A percentile compares a stretch with the other conserved stretches of the same genome.
Conservation (phyloP, 2,797 vertebrate genomes). For the Sarcophilus harrisii region DNA sequence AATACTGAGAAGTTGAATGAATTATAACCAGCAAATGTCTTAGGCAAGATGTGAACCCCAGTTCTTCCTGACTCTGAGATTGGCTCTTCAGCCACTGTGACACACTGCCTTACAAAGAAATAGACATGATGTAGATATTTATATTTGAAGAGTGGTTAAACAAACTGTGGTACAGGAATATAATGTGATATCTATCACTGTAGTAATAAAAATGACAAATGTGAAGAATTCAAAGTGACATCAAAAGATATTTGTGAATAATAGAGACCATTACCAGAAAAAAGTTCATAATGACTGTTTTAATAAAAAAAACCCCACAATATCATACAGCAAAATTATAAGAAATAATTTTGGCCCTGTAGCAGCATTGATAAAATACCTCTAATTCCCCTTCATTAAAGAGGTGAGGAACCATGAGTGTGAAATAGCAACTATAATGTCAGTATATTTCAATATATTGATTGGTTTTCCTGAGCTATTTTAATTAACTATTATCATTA, state of each 20-base stretch:
- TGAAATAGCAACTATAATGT: neutral
- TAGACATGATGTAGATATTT: neutral
- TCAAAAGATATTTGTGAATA: neutral
- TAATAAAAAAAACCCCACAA: neutral
- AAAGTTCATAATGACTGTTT: neutral
- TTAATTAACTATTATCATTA: neutral
- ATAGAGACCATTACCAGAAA: neutral
- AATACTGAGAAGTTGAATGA: neutral
- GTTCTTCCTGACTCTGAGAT: neutral
- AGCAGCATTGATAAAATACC: neutral
- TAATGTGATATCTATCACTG: neutral
- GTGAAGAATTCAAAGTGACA: neutral
- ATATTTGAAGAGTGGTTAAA: neutral
- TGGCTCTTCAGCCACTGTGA: neutral
- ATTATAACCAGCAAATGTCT: neutral
- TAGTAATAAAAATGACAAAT: neutral
- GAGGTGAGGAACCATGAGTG: neutral
- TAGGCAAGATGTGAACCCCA: neutral
- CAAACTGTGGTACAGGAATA: neutral
- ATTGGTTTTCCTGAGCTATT: neutral
- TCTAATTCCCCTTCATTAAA: neutral
- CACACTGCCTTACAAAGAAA: neutral
- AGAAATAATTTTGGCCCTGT: neutral
- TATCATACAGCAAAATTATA: neutral
- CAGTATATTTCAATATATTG: neutral